Evolutionary conservation across 2,113 vertebrate species (phyloP).

Genomic region (Nipponia nippon): DNA sequence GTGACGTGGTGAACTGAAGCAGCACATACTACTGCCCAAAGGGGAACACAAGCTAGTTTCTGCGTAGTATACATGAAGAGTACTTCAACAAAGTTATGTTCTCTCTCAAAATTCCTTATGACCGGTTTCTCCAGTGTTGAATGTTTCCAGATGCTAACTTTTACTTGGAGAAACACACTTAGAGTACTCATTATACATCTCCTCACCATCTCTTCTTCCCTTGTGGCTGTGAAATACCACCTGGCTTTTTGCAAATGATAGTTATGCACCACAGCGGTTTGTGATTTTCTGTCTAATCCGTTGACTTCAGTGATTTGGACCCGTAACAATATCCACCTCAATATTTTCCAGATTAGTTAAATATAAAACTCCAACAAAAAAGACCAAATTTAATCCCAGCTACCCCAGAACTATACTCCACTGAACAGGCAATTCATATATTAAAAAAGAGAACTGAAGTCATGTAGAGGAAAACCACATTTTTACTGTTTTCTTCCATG

Average conservation of each 20-base stretch:
- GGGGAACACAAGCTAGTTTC: not conserved
- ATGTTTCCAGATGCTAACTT: not conserved
- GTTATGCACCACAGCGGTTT: too few relatives aligned
- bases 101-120: not conserved
- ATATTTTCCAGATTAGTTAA: not conserved
- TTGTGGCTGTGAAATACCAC: not conserved
- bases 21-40: not conserved
- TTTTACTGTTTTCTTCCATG: not conserved
- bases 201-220: not conserved
- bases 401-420: not conserved
- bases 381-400: not conserved
- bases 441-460: not conserved
- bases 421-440: not conserved
- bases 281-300: not conserved
- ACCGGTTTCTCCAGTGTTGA: not conserved
- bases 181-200: not conserved
- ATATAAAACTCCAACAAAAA: not conserved
- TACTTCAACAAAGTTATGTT: not conserved
- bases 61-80: not conserved
- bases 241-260: not conserved
- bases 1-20: not conserved
- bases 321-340: not conserved
- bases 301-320: not conserved
- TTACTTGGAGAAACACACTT: not conserved
- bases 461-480: not conserved